Evolutionary conservation across 2,113 vertebrate genomes (phyloP), one percentile per base, ranked within the genome.

Genomic region (Bubalus kerabau): DNA sequence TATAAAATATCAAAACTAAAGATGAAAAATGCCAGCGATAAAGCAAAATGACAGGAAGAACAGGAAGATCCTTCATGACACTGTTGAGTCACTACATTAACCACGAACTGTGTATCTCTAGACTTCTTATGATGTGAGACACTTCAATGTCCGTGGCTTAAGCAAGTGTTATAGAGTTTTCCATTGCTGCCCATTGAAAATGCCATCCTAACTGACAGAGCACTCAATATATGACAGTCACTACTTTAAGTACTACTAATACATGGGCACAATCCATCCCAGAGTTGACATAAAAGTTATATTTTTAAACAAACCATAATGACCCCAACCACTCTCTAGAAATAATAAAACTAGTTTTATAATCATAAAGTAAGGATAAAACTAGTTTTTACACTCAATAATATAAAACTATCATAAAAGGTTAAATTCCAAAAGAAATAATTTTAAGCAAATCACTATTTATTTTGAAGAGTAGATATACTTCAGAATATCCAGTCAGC

Each of bases 341-440:
- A 96, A 84, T 81, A 93, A 86, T 64, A 87, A 48, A 90, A 60
- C 46, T 81, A 57, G 80, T 91, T 95, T 90, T 84, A 78, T 3
- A 90, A 36, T 94, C 67, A 89, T 52, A 52, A 87, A 92, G 30
- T 87, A 92, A 93, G 36, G 32, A 50, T 9, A 92, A 90, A 89
- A 59, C 71, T 74, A 89, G 26, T 26, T 94, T 94, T 94, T 82
- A 95, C 21, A 86, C 8, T 74, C 26, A 80, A 36, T 86, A 94
- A 36, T 48, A 89, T 52, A 84, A 95, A 92, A 50, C 40, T 82
- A 64, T 48, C 50, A 40, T 89, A 76, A 74, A 67, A 91, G 87
- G 43, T 59, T 94, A 92, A 84, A 56, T 94, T 82, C 21, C 36
- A 84, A 92, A 90, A 84, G 82, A 59, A 90, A 67, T 82, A 92